phyloP scores from a whole-genome alignment of 2,113 vertebrate genomes.

The Condylura cristata region DNA sequence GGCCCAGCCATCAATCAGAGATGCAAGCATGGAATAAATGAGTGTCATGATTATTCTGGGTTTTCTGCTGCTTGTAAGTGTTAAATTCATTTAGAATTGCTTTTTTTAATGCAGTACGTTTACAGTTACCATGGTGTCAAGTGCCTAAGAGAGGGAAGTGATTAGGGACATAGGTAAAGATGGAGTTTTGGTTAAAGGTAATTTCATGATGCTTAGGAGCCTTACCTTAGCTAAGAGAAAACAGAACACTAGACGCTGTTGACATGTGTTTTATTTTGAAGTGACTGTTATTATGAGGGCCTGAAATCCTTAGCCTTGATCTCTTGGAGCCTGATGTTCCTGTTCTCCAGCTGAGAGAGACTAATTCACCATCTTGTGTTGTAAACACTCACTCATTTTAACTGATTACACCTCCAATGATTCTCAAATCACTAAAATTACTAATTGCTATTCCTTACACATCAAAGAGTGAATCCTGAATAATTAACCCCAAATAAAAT shows the following conservation, averaged over 20 bases:
- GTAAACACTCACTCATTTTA: slow-evolving; percentile 93
- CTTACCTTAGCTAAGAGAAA: slow-evolving; percentile 67
- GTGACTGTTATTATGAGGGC: slow-evolving; percentile 80
- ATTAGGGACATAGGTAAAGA: slow-evolving; percentile 32
- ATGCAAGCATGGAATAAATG: background rate
- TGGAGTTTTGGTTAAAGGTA: slow-evolving; percentile 12
- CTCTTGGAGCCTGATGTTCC: slow-evolving; percentile 86
- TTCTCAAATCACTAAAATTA: slow-evolving; percentile 96
- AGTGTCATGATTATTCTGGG: background rate
- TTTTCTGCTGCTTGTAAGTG: slow-evolving; percentile 23
- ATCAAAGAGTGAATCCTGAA: slow-evolving; percentile 94
- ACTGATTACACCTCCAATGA: slow-evolving; percentile 94
- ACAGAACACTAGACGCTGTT: slow-evolving; percentile 76
- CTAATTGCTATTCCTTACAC: slow-evolving; percentile 96
- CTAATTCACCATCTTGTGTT: slow-evolving; percentile 89
- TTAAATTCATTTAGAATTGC: background rate
- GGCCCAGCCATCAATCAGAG: background rate
- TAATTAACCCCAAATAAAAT: slow-evolving; percentile 98
- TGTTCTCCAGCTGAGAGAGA: slow-evolving; percentile 88
- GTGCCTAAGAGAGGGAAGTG: slow-evolving; percentile 4
- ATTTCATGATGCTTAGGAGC: background rate
- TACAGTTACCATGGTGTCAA: slow-evolving; percentile 64
- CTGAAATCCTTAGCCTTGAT: slow-evolving; percentile 82
- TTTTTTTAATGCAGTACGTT: slow-evolving; percentile 41
- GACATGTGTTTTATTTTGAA: slow-evolving; percentile 74